phyloP scores from a whole-genome alignment of 2,113 vertebrate species.

The Neotoma lepida region DNA sequence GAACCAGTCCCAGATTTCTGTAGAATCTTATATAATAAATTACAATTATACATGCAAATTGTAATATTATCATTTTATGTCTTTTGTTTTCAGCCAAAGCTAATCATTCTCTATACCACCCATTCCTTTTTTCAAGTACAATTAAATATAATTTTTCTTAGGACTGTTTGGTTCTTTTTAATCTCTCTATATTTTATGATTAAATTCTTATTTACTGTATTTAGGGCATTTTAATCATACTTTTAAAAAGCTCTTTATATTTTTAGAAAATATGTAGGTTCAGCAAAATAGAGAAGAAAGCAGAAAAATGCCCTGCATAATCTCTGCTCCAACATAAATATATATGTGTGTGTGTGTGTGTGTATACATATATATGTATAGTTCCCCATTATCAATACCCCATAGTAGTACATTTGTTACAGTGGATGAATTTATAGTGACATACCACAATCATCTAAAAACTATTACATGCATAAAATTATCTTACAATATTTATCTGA shows the following conservation, averaged over 20 bases:
- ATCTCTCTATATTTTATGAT: background rate
- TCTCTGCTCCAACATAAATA: background rate
- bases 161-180: background rate
- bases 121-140: background rate
- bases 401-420: background rate
- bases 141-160: background rate
- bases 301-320: background rate
- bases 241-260: background rate
- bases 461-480: background rate
- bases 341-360: no score
- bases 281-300: background rate
- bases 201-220: background rate
- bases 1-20: background rate
- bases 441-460: no score
- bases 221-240: background rate
- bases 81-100: background rate
- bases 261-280: background rate
- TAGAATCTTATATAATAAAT: background rate
- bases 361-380: background rate
- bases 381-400: no score
- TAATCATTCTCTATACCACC: background rate
- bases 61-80: background rate
- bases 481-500: background rate
- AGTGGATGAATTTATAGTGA: no score
- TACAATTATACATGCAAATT: background rate